Evolutionary conservation across 1,140 invertebrate species (phyloP).

Genomic region (Drosophila lowei): DNA sequence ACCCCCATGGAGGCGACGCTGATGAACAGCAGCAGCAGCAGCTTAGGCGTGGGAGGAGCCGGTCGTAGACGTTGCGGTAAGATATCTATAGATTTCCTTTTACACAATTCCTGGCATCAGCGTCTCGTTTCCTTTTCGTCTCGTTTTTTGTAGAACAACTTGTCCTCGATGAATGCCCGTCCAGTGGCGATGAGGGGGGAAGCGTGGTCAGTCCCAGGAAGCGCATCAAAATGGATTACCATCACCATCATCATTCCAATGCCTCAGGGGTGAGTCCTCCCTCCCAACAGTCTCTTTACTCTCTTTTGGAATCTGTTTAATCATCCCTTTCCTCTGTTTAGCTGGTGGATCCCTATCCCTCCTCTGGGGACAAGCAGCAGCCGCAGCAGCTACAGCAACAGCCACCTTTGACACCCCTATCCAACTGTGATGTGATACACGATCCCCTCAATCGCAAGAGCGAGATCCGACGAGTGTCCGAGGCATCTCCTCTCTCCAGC

Average conservation of each 20-base stretch:
- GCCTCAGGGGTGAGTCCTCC: constrained; percentile 77
- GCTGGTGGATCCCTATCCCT: constrained; percentile 21
- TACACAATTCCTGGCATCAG: constrained; percentile 86
- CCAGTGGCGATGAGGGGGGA: constrained; percentile 87
- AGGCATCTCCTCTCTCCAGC: constrained; percentile 20
- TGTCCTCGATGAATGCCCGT: constrained; percentile 86
- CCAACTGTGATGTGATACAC: constrained; percentile 83
- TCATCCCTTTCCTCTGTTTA: neutral
- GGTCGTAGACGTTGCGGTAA: constrained; percentile 79
- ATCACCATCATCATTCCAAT: constrained; percentile 81
- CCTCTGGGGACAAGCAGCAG: constrained; percentile 33
- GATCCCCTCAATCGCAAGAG: constrained; percentile 78
- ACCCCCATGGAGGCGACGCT: constrained; percentile 49
- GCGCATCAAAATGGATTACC: constrained; percentile 86
- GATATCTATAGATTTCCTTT: constrained; percentile 82
- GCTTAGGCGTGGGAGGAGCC: constrained; percentile 4
- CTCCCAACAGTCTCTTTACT: too few species aligned
- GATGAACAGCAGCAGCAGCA: constrained; percentile 31
- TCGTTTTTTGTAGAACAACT: constrained; percentile 87
- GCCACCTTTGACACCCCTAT: constrained; percentile 66
- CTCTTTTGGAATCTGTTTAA: neutral
- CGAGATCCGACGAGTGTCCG: constrained; percentile 76
- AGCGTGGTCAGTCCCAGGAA: constrained; percentile 86
- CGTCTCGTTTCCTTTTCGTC: constrained; percentile 84
- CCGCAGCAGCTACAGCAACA: constrained; percentile 16